Conservation (phyloP, 2,797 vertebrate genomes). For the Paedocypris micromegethes region DNA sequence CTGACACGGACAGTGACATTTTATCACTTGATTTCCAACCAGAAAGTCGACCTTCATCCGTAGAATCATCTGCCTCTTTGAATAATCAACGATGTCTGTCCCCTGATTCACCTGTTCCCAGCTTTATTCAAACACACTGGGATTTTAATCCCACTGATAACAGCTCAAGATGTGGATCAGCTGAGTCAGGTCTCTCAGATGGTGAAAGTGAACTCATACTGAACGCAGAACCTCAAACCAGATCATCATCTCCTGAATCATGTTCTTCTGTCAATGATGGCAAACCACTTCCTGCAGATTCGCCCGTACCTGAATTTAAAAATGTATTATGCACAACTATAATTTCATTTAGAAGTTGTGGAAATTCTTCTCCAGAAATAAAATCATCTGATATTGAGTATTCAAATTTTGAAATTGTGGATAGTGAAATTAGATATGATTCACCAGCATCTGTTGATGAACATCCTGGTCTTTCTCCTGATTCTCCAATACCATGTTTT, state of each 20-base stretch:
- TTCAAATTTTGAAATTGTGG: conserved; percentile 20
- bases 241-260: conserved; percentile 53
- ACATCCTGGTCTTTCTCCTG: conserved; percentile 10
- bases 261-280: conserved; percentile 40
- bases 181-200: conserved; percentile 48
- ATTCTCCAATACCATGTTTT: background rate
- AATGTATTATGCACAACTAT: conserved; percentile 2
- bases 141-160: conserved; percentile 20
- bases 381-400: conserved; percentile 44
- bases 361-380: conserved; percentile 33
- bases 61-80: conserved; percentile 44
- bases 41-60: conserved; percentile 38
- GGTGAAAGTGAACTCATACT: conserved; percentile 28
- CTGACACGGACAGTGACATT: conserved; percentile 36
- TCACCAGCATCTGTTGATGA: conserved; percentile 46
- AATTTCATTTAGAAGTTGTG: background rate
- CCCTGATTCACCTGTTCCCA: conserved; percentile 58
- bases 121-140: conserved; percentile 45
- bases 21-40: conserved; percentile 26
- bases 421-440: conserved; percentile 40
- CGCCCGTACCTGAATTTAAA: conserved; percentile 48
- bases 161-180: conserved; percentile 40
- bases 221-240: conserved; percentile 30
- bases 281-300: conserved; percentile 48
- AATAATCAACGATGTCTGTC: conserved; percentile 44